Evolutionary conservation across 2,888 invertebrate species (phyloP), one percentile per base, ranked within the genome.

Genomic region (Notocelia uddmanniana): DNA sequence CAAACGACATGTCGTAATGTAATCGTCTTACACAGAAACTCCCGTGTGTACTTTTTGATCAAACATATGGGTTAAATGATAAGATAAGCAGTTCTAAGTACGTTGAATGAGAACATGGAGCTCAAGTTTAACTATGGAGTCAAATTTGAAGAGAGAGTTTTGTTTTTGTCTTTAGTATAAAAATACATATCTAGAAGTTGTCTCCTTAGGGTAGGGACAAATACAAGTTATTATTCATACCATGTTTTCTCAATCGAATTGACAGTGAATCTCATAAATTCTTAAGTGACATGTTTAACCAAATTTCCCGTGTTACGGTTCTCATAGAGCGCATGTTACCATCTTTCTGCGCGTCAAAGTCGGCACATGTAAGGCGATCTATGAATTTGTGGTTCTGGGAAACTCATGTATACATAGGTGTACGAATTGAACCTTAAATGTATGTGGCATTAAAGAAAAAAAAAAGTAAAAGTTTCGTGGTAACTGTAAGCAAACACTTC

Each of bases 1-100:
- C 34, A 55, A 55, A 45, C 69, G 45, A 21, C 19, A 54, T 48
- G 70, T 52, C 67, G 77, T 77, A 79, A 78, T 77, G 77, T 77
- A 79, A 78, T 77, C 77, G 79, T 77, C 75, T 76, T 81, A 81
- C 80, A 80, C 73, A 76, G 81, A 84, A 83, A 81, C 73, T 73
- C 76, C 73, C 79, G 79, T 81, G 79, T 81, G 78, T 80, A 75
- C 74, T 72, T 62, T 77, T 81, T 77, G 76, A 80, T 77, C 75
- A 76, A 80, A 82, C 77, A 68, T 69, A 74, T 74, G 75, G 79
- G 69, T 77, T 68, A 70, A 73, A 74, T 75, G 83, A 84, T 82
- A 81, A 81, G 81, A 82, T 80, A 78, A 78, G 72, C 71, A n/a
- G 58, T 74, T 63, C 75, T 75, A 76, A 75, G 69, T 70, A 63